These are phyloP conservation scores for Lithobates sylvaticus DNA, from an alignment of 2,797 vertebrate species.

Conservation along the genomic window DNA sequence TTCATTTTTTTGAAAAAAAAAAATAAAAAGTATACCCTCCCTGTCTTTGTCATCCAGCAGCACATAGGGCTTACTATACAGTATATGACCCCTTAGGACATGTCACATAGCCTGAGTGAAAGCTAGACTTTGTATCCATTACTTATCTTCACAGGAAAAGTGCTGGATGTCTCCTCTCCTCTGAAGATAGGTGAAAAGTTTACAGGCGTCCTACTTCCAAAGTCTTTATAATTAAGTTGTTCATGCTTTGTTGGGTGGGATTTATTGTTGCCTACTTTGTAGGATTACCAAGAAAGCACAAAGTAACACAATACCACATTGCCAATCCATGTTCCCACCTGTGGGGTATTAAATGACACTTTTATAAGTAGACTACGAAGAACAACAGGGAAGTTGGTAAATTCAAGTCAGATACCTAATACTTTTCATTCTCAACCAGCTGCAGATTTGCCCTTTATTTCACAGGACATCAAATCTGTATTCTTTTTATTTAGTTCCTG, in stretches of 20 bases:
- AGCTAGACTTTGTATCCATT: not conserved
- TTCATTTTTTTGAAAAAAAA: not conserved
- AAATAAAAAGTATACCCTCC: not conserved
- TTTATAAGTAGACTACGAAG: not conserved
- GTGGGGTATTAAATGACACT: slow-evolving; percentile 7
- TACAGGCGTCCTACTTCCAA: not conserved
- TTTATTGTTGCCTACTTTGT: slow-evolving; percentile 14
- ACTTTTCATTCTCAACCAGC: too few relatives aligned
- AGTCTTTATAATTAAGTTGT: slow-evolving; percentile 5
- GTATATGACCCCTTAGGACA: not conserved
- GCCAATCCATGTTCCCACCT: not conserved
- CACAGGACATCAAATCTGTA: too few relatives aligned
- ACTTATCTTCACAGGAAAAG: not conserved
- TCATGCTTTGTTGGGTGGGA: slow-evolving; percentile 11
- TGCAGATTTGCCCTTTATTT: too few relatives aligned
- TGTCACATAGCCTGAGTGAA: not conserved
- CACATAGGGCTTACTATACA: not conserved
- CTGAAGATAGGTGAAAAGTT: not conserved
- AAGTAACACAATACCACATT: slow-evolving; percentile 18
- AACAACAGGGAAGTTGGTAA: not conserved
- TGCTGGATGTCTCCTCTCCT: not conserved
- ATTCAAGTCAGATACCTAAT: too few relatives aligned
- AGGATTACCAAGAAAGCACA: not conserved
- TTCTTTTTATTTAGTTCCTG: too few relatives aligned
- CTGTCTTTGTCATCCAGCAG: not conserved